Evolutionary conservation across 2,888 invertebrate genomes (phyloP).

Genomic region (Magallana nippona): DNA sequence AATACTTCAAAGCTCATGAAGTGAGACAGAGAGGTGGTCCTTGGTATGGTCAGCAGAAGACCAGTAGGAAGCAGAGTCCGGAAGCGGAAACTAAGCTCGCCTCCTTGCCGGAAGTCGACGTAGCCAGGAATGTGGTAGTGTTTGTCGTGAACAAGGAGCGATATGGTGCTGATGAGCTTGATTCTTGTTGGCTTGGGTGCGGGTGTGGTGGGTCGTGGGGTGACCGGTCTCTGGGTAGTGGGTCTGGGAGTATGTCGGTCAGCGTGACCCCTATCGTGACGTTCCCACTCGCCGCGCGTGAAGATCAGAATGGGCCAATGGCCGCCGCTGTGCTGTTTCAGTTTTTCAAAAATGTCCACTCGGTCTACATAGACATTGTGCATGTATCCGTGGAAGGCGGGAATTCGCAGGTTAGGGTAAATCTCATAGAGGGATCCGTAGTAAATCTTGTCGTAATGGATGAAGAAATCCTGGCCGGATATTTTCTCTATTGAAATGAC

Average conservation of each 20-base stretch:
- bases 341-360: conserved; percentile 63
- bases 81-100: conserved; percentile 72
- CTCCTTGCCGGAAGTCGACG: conserved; percentile 57
- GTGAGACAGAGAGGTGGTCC: conserved; percentile 46
- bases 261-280: neutral
- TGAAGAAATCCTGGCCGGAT: conserved; percentile 64
- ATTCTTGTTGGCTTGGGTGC: conserved; percentile 33
- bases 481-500: conserved; percentile 59
- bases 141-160: conserved; percentile 18
- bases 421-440: conserved; percentile 61
- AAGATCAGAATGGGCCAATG: conserved; percentile 37
- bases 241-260: conserved; percentile 38
- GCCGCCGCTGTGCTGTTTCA: conserved; percentile 45
- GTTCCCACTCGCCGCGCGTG: conserved; percentile 16
- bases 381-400: conserved; percentile 69
- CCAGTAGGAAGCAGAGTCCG: conserved; percentile 72
- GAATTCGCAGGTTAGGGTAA: conserved; percentile 31
- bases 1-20: conserved; percentile 76
- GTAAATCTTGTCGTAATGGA: conserved; percentile 65
- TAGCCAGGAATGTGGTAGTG: conserved; percentile 41
- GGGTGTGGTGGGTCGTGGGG: conserved; percentile 36
- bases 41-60: conserved; percentile 68
- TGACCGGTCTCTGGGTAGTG: conserved; percentile 14
- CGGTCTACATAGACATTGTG: conserved; percentile 69
- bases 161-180: conserved; percentile 42